phyloP scores from a whole-genome alignment of 2,888 invertebrate species.

The Eristalis pertinax region DNA sequence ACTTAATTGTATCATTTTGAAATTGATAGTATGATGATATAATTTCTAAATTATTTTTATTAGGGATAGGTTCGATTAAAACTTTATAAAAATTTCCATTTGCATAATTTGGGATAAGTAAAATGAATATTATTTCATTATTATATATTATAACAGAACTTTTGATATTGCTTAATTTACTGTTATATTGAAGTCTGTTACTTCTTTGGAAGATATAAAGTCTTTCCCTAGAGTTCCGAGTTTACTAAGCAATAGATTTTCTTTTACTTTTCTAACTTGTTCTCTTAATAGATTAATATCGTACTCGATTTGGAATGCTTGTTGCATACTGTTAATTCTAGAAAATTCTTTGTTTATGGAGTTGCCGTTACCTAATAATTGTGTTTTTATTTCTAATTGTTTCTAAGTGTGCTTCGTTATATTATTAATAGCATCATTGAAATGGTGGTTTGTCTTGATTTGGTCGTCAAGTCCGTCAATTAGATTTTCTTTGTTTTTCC shows the following conservation, averaged over 20 bases:
- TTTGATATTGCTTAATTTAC: constrained; percentile 38
- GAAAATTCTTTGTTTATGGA: too few species aligned
- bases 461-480: constrained; percentile 23
- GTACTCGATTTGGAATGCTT: too few species aligned
- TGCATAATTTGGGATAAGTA: constrained; percentile 44
- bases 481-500: constrained; percentile 26
- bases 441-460: constrained; percentile 21
- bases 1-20: too few species aligned
- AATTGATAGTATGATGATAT: too few species aligned
- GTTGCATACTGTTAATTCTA: constrained; percentile 21
- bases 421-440: constrained; percentile 25
- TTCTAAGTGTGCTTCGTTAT: constrained; percentile 37
- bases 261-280: constrained; percentile 23
- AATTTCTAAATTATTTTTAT: too few species aligned
- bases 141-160: constrained; percentile 36
- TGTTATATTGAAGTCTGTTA: constrained; percentile 32
- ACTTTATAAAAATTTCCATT: constrained; percentile 19
- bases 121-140: constrained; percentile 36
- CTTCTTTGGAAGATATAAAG: constrained; percentile 26
- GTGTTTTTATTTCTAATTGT: neutral
- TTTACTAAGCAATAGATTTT: constrained; percentile 28
- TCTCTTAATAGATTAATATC: too few species aligned
- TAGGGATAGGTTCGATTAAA: constrained; percentile 32
- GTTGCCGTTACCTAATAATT: too few species aligned
- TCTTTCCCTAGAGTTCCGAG: constrained; percentile 35